Conservation (phyloP, 2,888 invertebrate species). For the Sinohyriopsis cumingii region DNA sequence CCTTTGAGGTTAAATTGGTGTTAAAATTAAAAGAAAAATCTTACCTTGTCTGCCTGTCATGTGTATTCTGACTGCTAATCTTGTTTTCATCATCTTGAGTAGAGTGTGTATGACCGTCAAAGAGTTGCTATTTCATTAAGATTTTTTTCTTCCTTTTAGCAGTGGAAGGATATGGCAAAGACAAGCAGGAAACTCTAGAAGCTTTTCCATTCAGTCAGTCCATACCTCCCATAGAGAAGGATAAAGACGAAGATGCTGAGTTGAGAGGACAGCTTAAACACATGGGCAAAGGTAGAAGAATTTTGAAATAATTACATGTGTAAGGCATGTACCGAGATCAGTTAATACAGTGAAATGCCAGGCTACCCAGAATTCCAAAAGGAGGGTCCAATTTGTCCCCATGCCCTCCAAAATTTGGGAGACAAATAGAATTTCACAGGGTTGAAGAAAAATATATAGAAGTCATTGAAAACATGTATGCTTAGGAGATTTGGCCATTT, state of each 20-base stretch:
- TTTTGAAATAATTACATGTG: not conserved
- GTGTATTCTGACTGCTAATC: not conserved
- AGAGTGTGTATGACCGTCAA: not conserved
- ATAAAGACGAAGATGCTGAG: constrained; percentile 63
- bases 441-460: too few relatives aligned
- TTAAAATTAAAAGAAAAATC: too few relatives aligned
- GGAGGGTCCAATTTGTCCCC: not conserved
- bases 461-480: too few relatives aligned
- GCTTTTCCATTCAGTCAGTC: constrained; percentile 67
- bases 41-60: not conserved
- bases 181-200: constrained; percentile 58
- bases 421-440: too few relatives aligned
- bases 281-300: constrained; percentile 66
- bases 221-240: constrained; percentile 33
- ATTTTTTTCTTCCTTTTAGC: not conserved
- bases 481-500: too few relatives aligned
- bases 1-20: too few relatives aligned
- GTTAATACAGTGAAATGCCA: not conserved
- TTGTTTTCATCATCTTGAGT: not conserved
- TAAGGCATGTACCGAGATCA: not conserved
- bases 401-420: too few relatives aligned
- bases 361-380: too few relatives aligned
- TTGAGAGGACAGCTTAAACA: constrained; percentile 63
- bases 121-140: not conserved
- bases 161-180: constrained; percentile 66